Percentiles rank a stretch among this genome's conserved stretches.
These are phyloP conservation scores for Myathropa florea DNA, from an alignment of 2,888 invertebrate species.

Conservation along the genomic window DNA sequence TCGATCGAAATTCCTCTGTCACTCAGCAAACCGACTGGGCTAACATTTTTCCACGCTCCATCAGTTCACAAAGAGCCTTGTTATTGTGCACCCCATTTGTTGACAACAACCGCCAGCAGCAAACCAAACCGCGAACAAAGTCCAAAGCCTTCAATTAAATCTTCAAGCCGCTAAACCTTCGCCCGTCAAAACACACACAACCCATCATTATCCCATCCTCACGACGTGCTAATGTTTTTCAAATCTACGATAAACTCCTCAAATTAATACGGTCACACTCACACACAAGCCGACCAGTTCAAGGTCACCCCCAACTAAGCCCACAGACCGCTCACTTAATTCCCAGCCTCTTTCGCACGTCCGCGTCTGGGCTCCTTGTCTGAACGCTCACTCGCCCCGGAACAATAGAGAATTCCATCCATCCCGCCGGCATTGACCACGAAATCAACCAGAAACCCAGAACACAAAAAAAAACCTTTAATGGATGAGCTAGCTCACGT, in stretches of 20 bases:
- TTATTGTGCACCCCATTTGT: background rate
- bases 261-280: constrained; percentile 3
- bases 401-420: constrained; percentile 18
- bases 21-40: too few species aligned
- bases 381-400: background rate
- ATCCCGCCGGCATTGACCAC: constrained; percentile 47
- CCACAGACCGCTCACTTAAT: constrained; percentile 7
- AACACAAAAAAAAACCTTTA: constrained; percentile 14
- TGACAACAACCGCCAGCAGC: too few species aligned
- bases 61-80: background rate
- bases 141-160: background rate
- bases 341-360: background rate
- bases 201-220: background rate
- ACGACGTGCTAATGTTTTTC: background rate
- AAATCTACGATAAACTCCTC: constrained; percentile 2
- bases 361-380: too few species aligned
- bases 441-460: constrained; percentile 28
- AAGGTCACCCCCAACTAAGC: constrained; percentile 4
- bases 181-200: background rate
- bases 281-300: constrained; percentile 5
- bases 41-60: background rate
- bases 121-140: background rate
- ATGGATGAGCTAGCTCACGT: constrained; percentile 57
- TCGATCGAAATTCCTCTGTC: too few species aligned
- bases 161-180: background rate